Evolutionary conservation across 2,797 vertebrate species (phyloP), one percentile per base, ranked within the genome.

Genomic region (Acipenser ruthenus): DNA sequence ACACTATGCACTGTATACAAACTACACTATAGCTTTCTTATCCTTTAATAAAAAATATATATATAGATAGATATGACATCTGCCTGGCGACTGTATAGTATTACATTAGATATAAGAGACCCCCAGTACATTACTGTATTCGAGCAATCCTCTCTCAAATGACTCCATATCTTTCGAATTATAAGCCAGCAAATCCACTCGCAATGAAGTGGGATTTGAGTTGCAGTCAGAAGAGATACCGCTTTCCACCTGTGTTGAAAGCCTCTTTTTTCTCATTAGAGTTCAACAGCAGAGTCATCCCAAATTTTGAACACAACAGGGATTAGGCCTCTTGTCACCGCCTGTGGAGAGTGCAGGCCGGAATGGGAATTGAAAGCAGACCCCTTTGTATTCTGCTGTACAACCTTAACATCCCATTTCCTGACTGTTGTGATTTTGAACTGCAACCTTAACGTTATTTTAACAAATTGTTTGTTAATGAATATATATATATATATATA

Each of bases 31-130:
- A 18, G 15, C 23, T 37, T 37, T 37, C 23, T 37, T 37, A 37
- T 37, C 23, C 23, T 37, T 37, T 37, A 89, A 92, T 90, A 91
- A 92, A 91, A 37, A 88, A 37, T 1, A 37, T 37, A 37, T 37
- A 37, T 37, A 37, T 37, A 37, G 2, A 37, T 37, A 37, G 2
- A 37, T 37, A 37, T 37, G 23, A 37, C 23, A 4, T 3, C 23
- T 37, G 23, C 2, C 23, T 37, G 23, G 23, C 23, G 12, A 10
- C 6, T 11, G 55, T 58, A 58, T 12, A 58, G 55, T 58, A 8
- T 10, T 58, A 58, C 12, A 58, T 58, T 12, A 6, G 12, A 2
- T 11, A n/a, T 11, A 12, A 10, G 10, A 58, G 10, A 10, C n/a
- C 6, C 55, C 55, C 12, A 15, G 55, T 58, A n/a, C 55, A 58